Base-by-base conservation (phyloP, 2,113 vertebrate genomes). In the Puffinus mauretanicus region DNA sequence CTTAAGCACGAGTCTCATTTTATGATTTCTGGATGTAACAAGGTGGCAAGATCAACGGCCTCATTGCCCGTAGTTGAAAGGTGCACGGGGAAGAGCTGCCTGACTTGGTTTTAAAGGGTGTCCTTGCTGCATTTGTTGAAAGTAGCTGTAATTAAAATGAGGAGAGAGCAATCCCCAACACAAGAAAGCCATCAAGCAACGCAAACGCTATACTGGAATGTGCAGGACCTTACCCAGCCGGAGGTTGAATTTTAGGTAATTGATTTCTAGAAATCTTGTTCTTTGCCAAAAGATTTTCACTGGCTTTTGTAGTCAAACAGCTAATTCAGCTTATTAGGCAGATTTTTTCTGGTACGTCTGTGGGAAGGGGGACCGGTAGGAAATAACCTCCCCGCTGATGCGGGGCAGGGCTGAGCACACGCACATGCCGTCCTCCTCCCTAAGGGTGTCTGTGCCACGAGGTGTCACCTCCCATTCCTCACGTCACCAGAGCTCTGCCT, bases 211-310 rank as follows among this genome's bases (percentile, higher is more conserved):
- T 15, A 75, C 51, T 92, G 77, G 40, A 86, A 89, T 82, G 82
- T 80, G 20, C 44, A 90, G 70, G 71, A 80, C 54, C 46, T 80
- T 65, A 83, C 71, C 20, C 89, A 91, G 89, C 29, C 10, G 6
- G 70, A 94, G 67, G 36, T 5, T 65, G 73, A 76, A 55, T 94
- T 95, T 94, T 80, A 90, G 84, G 75, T 86, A 93, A 97, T 38
- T 90, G 49, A 87, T 87, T 94, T 94, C 72, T 88, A 85, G 62
- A 95, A 96, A 94, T 71, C 54, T 38, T 64, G 11, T 66, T 64
- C 65, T 75, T 92, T 62, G 85, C 81, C 93, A 92, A 32, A 95
- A 38, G 36, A 38, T 38, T 38, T 82, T 79, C 88, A 51, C 52
- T 69, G 83, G 16, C 16, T 92, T 58, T 89, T 89, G 40, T 0